These are phyloP conservation scores for Lasiommata megera DNA, from an alignment of 2,888 invertebrate species.

Conservation along the genomic window DNA sequence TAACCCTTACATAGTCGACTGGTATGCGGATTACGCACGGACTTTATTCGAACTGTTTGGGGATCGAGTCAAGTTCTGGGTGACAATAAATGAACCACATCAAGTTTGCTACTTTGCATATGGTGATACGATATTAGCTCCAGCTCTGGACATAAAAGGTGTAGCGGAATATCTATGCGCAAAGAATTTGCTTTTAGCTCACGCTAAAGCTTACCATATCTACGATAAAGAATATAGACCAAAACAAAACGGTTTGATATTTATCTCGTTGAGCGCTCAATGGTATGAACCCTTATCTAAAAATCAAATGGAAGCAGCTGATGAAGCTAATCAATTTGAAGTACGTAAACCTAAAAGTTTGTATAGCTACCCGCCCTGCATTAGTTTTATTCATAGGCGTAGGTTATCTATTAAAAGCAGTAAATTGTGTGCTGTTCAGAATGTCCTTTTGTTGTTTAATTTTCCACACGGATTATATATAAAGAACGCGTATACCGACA, in stretches of 20 bases:
- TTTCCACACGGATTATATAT: too few species aligned
- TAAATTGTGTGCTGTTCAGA: too few species aligned
- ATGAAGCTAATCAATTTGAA: slow-evolving; percentile 67
- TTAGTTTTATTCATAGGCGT: too few species aligned
- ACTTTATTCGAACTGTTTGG: slow-evolving; percentile 65
- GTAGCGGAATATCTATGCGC: slow-evolving; percentile 62
- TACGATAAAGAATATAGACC: slow-evolving; percentile 36
- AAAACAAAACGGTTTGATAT: slow-evolving; percentile 31
- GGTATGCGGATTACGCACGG: slow-evolving; percentile 74
- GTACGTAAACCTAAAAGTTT: slow-evolving; percentile 38
- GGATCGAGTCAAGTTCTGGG: slow-evolving; percentile 73
- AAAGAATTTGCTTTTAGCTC: slow-evolving; percentile 37
- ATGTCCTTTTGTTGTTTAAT: too few species aligned
- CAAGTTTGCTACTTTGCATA: slow-evolving; percentile 64
- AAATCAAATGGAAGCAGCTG: slow-evolving; percentile 69
- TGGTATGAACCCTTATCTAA: slow-evolving; percentile 65
- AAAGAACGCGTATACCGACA: too few species aligned
- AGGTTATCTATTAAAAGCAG: too few species aligned
- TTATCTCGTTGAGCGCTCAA: slow-evolving; percentile 30
- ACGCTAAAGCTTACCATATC: slow-evolving; percentile 37
- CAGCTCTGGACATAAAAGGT: slow-evolving; percentile 51
- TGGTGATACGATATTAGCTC: slow-evolving; percentile 46
- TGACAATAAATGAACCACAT: slow-evolving; percentile 81
- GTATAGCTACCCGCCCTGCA: too few species aligned
- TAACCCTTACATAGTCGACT: slow-evolving; percentile 61